Evolutionary conservation across 1,140 invertebrate species (phyloP).

Genomic region (Pararge aegeria): DNA sequence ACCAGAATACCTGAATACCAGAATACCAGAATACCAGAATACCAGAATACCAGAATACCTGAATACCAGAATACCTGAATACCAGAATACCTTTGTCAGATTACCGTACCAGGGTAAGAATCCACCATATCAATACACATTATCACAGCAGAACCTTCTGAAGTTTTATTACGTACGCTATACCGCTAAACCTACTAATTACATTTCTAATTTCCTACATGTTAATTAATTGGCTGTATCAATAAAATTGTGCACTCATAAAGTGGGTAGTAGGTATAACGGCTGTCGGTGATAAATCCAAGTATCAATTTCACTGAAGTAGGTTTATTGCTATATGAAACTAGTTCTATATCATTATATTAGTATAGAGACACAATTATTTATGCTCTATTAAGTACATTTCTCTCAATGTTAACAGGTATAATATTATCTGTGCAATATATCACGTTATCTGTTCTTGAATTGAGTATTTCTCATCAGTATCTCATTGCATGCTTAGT

Average conservation of each 20-base stretch:
- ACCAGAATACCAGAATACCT: too few species aligned
- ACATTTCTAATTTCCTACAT: not conserved
- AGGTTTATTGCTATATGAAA: constrained; percentile 20
- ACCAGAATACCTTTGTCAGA: too few species aligned
- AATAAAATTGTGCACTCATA: constrained; percentile 1
- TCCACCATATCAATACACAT: too few species aligned
- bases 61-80: too few species aligned
- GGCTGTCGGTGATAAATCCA: constrained; percentile 6
- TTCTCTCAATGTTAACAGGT: not conserved
- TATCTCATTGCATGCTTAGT: too few species aligned
- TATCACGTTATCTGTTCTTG: not conserved
- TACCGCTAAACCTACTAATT: too few species aligned
- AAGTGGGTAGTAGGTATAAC: not conserved
- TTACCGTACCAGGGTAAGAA: too few species aligned
- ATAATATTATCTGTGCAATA: not conserved
- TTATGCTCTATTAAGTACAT: not conserved
- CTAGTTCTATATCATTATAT: not conserved
- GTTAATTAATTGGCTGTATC: not conserved
- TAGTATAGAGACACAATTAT: not conserved
- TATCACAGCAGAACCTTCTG: too few species aligned
- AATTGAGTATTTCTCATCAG: not conserved
- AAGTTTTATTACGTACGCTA: too few species aligned
- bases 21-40: too few species aligned
- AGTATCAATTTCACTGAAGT: constrained; percentile 19
- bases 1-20: too few species aligned